A percentile compares a stretch with the other conserved stretches of the same genome.
Evolutionary conservation across 1,140 invertebrate genomes (phyloP).

Genomic region (Heliconius melpomene): DNA sequence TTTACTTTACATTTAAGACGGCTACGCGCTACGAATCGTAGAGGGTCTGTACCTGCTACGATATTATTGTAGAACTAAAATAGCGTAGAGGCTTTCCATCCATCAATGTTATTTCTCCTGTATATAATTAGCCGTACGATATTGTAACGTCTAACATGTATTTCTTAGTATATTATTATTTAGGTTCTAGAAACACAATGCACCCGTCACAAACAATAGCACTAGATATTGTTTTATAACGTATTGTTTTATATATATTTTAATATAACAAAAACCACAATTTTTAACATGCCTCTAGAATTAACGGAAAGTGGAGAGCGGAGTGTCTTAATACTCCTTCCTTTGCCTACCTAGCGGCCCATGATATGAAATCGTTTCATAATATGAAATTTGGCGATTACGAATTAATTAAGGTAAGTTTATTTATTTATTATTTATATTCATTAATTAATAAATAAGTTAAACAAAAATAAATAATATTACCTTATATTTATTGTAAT

Average conservation of each 20-base stretch:
- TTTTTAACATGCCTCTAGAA: too few species aligned
- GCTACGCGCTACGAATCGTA: background rate
- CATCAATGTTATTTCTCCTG: conserved; percentile 9
- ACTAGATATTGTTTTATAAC: background rate
- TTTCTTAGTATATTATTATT: background rate
- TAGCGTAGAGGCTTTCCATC: background rate
- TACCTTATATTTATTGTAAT: background rate
- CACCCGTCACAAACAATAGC: conserved; percentile 2
- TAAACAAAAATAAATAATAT: background rate
- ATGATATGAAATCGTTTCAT: too few species aligned
- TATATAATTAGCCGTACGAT: background rate
- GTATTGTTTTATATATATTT: too few species aligned
- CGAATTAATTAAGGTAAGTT: too few species aligned
- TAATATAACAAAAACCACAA: too few species aligned
- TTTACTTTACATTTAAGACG: background rate
- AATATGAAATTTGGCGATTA: too few species aligned
- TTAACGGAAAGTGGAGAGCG: too few species aligned
- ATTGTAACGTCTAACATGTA: background rate
- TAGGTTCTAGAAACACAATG: background rate
- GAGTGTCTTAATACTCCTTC: too few species aligned
- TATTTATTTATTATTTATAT: too few species aligned
- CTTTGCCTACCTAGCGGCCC: too few species aligned
- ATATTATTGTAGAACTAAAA: conserved; percentile 6
- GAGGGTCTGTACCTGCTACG: background rate
- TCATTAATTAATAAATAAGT: too few species aligned